Conservation (phyloP, 2,888 invertebrate genomes). For the Adela reaumurella region DNA sequence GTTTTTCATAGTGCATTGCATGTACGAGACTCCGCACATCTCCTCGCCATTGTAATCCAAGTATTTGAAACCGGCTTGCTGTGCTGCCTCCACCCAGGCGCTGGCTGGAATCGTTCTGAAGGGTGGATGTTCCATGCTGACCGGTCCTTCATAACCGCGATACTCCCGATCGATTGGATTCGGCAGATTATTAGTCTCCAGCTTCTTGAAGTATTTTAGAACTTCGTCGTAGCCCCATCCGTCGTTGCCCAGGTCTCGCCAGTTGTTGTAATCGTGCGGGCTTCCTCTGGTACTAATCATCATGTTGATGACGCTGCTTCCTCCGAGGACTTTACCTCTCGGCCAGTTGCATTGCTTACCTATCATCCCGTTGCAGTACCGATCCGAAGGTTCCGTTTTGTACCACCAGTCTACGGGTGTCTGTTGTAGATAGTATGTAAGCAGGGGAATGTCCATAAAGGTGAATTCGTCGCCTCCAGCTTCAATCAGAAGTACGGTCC, state of each 20-base stretch:
- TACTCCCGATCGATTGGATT: too few species aligned
- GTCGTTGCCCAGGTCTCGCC: slow-evolving; percentile 68
- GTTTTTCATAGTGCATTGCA: too few species aligned
- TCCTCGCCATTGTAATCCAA: too few species aligned
- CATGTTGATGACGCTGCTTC: slow-evolving; percentile 81
- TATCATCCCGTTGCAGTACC: slow-evolving; percentile 56
- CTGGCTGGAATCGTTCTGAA: too few species aligned
- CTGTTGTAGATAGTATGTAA: slow-evolving; percentile 55
- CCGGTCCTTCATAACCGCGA: too few species aligned
- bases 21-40: too few species aligned
- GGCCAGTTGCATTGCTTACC: slow-evolving; percentile 58
- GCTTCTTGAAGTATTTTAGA: too few species aligned
- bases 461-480: slow-evolving; percentile 66
- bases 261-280: slow-evolving; percentile 78
- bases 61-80: too few species aligned
- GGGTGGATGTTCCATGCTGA: too few species aligned
- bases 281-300: slow-evolving; percentile 89
- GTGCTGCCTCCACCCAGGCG: too few species aligned
- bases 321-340: slow-evolving; percentile 73
- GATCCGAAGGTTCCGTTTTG: slow-evolving; percentile 60
- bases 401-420: slow-evolving; percentile 71
- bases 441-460: slow-evolving; percentile 61
- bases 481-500: slow-evolving; percentile 62
- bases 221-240: slow-evolving; percentile 78
- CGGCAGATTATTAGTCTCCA: too few species aligned